Evolutionary conservation across 2,797 vertebrate genomes (phyloP).

Genomic region (Chromis chromis): DNA sequence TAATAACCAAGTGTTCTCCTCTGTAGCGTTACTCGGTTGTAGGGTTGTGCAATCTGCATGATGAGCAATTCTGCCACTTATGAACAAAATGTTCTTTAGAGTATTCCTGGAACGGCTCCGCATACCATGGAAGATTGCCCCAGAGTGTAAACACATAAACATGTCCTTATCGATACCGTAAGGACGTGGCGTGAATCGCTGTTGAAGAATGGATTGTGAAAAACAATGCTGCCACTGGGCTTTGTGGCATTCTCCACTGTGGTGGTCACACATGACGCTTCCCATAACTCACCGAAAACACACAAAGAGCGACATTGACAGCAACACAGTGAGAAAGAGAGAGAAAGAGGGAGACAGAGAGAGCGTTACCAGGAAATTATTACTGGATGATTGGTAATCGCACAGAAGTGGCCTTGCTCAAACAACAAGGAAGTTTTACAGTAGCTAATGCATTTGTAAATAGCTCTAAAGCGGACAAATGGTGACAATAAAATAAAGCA

Average conservation of each 20-base stretch:
- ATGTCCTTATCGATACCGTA: no score
- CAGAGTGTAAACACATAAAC: not conserved
- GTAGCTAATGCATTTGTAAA: constrained; percentile 8
- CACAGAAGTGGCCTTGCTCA: constrained; percentile 32
- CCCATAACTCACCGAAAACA: constrained; percentile 41
- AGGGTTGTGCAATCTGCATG: not conserved
- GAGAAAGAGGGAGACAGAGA: not conserved
- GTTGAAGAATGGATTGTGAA: constrained; percentile 8
- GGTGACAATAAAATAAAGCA: constrained; percentile 10
- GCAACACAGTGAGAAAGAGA: constrained; percentile 1
- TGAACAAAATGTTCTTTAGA: constrained; percentile 26
- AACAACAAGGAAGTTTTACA: constrained; percentile 61
- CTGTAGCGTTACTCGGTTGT: not conserved
- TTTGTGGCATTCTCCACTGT: constrained; percentile 31
- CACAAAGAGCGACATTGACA: constrained; percentile 37
- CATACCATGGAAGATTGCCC: not conserved
- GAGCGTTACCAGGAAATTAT: constrained; percentile 62
- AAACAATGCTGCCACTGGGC: constrained; percentile 7
- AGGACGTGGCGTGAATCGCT: not conserved
- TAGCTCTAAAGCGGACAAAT: not conserved
- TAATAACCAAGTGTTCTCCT: constrained; percentile 6
- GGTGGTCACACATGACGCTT: constrained; percentile 37
- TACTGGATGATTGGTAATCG: constrained; percentile 36
- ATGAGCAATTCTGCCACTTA: not conserved
- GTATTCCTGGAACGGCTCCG: constrained; percentile 1